A percentile compares a stretch with the other conserved stretches of the same genome.
These are phyloP conservation scores for Baryphthengus martii DNA, from an alignment of 2,113 vertebrate genomes.

Conservation along the genomic window DNA sequence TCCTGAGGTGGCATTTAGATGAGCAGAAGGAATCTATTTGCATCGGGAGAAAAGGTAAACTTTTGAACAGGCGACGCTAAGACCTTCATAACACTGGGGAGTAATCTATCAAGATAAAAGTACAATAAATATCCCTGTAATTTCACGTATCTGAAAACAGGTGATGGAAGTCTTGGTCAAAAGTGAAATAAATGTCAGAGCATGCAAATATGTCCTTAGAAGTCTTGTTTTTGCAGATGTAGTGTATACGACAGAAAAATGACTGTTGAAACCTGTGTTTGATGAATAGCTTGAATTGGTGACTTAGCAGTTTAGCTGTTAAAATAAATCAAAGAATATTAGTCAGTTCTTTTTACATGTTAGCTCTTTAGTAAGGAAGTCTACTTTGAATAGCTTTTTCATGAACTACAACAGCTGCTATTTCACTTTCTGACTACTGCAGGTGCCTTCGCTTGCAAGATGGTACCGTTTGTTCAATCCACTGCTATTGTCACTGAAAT, in stretches of 20 bases:
- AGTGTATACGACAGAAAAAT: rapidly evolving
- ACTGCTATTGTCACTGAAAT: constrained; percentile 78
- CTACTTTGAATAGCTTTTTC: not conserved
- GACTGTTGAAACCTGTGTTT: not conserved
- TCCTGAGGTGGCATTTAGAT: not conserved
- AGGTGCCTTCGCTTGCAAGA: constrained; percentile 81
- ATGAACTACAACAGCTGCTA: not conserved
- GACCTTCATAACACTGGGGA: not conserved
- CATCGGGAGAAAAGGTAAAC: not conserved
- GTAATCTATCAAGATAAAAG: not conserved
- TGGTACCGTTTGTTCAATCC: constrained; percentile 78
- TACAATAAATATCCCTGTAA: not conserved
- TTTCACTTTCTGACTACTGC: not conserved
- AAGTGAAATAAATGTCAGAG: not conserved
- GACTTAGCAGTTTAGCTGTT: not conserved
- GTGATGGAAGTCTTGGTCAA: not conserved
- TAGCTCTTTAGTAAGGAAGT: not conserved
- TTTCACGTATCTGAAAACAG: not conserved
- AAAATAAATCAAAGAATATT: not conserved
- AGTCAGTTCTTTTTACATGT: not conserved
- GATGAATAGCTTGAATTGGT: not conserved
- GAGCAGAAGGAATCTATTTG: not conserved
- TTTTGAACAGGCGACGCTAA: not conserved
- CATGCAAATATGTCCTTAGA: not conserved
- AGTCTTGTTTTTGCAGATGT: not conserved